phyloP scores from a whole-genome alignment of 2,888 invertebrate genomes.

The Isoperla grammatica region DNA sequence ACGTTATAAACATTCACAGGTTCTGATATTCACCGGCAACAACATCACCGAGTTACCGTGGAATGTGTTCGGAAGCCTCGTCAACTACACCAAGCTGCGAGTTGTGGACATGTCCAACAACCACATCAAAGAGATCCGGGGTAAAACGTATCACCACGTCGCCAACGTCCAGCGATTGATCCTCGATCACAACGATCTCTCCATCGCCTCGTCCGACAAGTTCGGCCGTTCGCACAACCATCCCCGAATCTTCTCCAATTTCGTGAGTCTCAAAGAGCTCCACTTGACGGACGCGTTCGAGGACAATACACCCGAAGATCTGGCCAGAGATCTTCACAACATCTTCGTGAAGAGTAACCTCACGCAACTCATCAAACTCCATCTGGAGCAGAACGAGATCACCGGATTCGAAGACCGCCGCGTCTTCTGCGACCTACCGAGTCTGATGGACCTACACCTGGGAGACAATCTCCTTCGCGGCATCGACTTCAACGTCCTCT shows the following conservation, averaged over 20 bases:
- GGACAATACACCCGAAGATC: conserved; percentile 54
- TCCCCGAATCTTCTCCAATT: conserved; percentile 64
- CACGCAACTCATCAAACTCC: conserved; percentile 59
- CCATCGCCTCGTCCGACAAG: conserved; percentile 50
- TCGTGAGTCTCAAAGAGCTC: conserved; percentile 59
- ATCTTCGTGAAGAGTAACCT: conserved; percentile 64
- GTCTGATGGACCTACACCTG: conserved; percentile 60
- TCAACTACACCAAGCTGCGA: conserved; percentile 51
- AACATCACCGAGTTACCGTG: conserved; percentile 56
- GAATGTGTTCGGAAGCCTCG: conserved; percentile 64
- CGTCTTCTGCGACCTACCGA: conserved; percentile 65
- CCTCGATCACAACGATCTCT: conserved; percentile 65
- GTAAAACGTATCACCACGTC: conserved; percentile 70
- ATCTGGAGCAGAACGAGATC: conserved; percentile 72
- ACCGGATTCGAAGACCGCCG: conserved; percentile 56
- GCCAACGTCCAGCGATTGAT: conserved; percentile 60
- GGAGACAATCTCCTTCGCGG: conserved; percentile 59
- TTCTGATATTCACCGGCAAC: conserved; percentile 68
- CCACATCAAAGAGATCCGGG: conserved; percentile 61
- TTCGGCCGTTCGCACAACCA: conserved; percentile 56
- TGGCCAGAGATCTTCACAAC: conserved; percentile 62
- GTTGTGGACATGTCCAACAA: conserved; percentile 71
- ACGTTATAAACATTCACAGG: too few relatives aligned
- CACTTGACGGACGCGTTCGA: conserved; percentile 70
- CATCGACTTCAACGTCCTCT: conserved; percentile 60